phyloP scores from a whole-genome alignment of 2,888 invertebrate genomes.

The Congeria kusceri region DNA sequence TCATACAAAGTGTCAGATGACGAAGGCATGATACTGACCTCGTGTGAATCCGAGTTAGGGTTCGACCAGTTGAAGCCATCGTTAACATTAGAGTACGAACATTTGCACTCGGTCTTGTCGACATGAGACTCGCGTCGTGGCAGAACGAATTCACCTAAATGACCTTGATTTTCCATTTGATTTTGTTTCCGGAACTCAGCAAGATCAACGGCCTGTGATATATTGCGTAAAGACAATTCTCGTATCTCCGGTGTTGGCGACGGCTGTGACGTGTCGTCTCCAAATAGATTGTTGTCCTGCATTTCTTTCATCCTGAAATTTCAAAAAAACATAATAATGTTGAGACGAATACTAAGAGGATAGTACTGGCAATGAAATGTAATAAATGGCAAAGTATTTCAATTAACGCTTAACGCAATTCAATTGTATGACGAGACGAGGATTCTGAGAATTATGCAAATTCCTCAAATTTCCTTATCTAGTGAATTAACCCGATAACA shows the following conservation, averaged over 20 bases:
- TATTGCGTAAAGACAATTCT: slow-evolving; percentile 77
- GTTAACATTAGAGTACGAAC: background rate
- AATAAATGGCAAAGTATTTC: no score
- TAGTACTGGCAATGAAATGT: no score
- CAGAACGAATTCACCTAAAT: slow-evolving; percentile 26
- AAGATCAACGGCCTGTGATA: slow-evolving; percentile 74
- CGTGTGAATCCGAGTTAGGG: slow-evolving; percentile 5
- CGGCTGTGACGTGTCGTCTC: slow-evolving; percentile 67
- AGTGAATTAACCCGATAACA: no score
- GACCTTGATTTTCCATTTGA: slow-evolving; percentile 27
- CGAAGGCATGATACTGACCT: background rate
- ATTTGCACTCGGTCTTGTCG: slow-evolving; percentile 27
- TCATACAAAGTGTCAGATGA: no score
- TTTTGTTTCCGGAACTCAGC: slow-evolving; percentile 66
- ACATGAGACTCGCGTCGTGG: slow-evolving; percentile 35
- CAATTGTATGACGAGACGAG: no score
- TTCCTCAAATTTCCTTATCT: no score
- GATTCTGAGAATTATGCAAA: no score
- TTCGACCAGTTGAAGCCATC: slow-evolving; percentile 31
- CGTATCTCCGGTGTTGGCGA: slow-evolving; percentile 71
- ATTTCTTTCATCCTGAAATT: slow-evolving; percentile 79
- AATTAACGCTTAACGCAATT: no score
- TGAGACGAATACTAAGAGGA: no score
- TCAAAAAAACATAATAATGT: background rate
- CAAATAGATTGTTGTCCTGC: slow-evolving; percentile 77